Evolutionary conservation across 2,888 invertebrate species (phyloP).

Genomic region (Cetonia aurata): DNA sequence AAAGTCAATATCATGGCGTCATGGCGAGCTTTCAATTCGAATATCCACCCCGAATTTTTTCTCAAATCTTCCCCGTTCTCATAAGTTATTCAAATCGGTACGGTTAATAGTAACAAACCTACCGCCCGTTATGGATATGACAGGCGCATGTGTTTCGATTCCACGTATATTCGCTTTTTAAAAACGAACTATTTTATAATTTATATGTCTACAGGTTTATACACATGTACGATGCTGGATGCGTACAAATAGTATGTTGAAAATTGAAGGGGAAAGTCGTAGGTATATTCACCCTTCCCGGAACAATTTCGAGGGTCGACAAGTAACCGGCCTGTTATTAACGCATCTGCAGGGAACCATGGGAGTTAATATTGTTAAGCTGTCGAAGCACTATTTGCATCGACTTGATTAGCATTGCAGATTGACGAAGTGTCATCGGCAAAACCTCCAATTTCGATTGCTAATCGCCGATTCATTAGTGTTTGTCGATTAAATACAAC

Average conservation of each 20-base stretch:
- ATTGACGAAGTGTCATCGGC: constrained; percentile 2
- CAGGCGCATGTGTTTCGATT: constrained; percentile 24
- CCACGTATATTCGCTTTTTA: background rate
- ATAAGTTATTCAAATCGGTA: constrained; percentile 27
- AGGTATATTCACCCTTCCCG: constrained; percentile 23
- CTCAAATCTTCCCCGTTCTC: constrained; percentile 3
- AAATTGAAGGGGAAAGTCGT: constrained; percentile 9
- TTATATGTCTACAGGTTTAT: constrained; percentile 6
- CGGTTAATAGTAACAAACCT: constrained; percentile 14
- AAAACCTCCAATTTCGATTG: background rate
- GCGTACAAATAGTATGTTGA: background rate
- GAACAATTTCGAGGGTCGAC: constrained; percentile 14
- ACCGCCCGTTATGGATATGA: constrained; percentile 1
- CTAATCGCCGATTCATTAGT: too few relatives aligned
- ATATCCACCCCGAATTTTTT: background rate
- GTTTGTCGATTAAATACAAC: too few relatives aligned
- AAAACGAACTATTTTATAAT: background rate
- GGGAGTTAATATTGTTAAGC: constrained; percentile 3
- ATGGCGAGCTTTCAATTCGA: background rate
- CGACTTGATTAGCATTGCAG: constrained; percentile 3
- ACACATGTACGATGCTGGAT: background rate
- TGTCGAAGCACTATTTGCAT: background rate
- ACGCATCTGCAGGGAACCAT: background rate
- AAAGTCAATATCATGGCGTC: constrained; percentile 2
- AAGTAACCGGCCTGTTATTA: constrained; percentile 28